Evolutionary conservation across 2,113 vertebrate genomes (phyloP), one percentile per base, ranked within the genome.

Genomic region (Falco punctatus): DNA sequence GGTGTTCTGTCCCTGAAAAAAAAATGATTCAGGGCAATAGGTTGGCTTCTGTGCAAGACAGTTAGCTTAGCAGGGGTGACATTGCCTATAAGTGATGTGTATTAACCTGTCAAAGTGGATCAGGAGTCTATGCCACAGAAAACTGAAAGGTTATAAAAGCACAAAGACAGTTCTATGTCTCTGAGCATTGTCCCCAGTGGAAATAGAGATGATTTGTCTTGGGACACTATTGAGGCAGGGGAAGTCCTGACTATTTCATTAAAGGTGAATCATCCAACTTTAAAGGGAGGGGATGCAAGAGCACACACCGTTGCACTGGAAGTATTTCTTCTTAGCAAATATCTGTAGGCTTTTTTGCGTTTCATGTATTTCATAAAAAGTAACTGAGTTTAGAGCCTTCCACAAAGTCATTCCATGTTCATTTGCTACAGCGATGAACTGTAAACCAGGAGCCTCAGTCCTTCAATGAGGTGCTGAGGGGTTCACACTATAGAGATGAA

Each of bases 51-150:
- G 75, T 95, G 71, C 67, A 62, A 90, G 71, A 94, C 88, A 88
- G 58, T 94, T 73, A 81, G 83, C 91, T 89, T 94, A 94, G 94
- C 59, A 64, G 83, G 42, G 55, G 52, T 92, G 89, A 91, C 27
- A 0, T 74, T 94, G 69, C 72, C 89, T 96, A 6, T 87, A 95
- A 92, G 94, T 88, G 89, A 89, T 91, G 69, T 74, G 49, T 92
- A 94, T 96, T 96, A 96, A 96, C 89, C 80, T 94, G 93, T 94
- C 93, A 94, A 83, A 91, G 91, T 86, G 73, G 91, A 96, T 96
- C 69, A 79, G 77, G 83, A 91, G 48, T 87, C 83, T 91, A 4
- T 81, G 65, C 65, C 73, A 79, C 55, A 59, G 81, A 64, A 87
- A 91, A 94, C 59, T 71, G 86, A 71, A 92, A 96, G 89, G 72